A percentile compares a stretch with the other conserved stretches of the same genome.
These are phyloP conservation scores for Stenodema calcarata DNA, from an alignment of 2,888 invertebrate genomes.

Conservation along the genomic window DNA sequence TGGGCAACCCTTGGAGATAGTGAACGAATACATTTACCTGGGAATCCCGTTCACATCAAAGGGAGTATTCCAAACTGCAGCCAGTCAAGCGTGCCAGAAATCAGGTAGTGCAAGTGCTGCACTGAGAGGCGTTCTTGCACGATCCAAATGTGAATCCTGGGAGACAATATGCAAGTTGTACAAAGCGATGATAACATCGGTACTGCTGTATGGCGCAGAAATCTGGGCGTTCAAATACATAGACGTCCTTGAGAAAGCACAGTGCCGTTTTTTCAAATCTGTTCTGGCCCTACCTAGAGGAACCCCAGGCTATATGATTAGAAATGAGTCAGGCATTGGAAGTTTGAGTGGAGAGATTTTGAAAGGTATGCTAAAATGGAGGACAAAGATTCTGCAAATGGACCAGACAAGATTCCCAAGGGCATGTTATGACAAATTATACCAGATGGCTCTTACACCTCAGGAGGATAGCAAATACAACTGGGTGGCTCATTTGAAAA, in stretches of 20 bases:
- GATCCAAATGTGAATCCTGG: background rate
- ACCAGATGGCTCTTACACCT: no score
- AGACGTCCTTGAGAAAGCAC: background rate
- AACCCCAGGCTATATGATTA: no score
- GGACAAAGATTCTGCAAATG: no score
- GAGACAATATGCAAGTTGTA: background rate
- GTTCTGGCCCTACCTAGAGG: no score
- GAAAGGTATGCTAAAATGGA: no score
- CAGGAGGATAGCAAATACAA: no score
- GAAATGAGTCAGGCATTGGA: no score
- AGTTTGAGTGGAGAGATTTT: no score
- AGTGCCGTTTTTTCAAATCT: background rate
- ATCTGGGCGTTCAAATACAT: background rate
- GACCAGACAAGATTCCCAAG: no score
- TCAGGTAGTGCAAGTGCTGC: background rate
- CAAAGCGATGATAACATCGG: background rate
- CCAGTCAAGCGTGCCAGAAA: background rate
- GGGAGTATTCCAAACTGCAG: background rate
- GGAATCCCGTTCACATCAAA: background rate
- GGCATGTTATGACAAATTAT: no score
- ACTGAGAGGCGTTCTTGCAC: background rate
- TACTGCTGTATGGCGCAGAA: conserved; percentile 10
- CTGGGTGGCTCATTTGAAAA: no score
- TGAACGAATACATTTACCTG: background rate
- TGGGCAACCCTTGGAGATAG: background rate